Evolutionary conservation across 2,888 invertebrate species (phyloP).

Genomic region (Macrophya alboannulata): DNA sequence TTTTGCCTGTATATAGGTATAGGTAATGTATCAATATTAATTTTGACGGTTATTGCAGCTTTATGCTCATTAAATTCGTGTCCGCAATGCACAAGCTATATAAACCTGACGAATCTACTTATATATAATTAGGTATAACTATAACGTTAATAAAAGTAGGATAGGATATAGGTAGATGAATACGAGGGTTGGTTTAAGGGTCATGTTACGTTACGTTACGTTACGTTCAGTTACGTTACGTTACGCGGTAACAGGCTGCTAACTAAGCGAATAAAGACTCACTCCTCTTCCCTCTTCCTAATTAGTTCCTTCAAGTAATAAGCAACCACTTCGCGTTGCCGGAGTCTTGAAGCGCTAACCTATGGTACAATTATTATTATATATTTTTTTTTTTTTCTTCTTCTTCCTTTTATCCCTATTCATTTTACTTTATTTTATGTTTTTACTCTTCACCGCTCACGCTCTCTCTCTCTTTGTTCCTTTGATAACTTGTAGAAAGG

Average conservation of each 20-base stretch:
- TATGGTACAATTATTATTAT: not conserved
- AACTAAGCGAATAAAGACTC: conserved; percentile 40
- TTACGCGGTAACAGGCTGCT: conserved; percentile 28
- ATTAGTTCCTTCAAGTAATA: conserved; percentile 46
- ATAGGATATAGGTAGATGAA: not conserved
- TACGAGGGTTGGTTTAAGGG: not conserved
- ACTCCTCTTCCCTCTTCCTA: conserved; percentile 36
- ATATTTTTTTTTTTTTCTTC: not conserved
- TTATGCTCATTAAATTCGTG: too few relatives aligned
- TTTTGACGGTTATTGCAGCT: too few relatives aligned
- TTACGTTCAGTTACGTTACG: not conserved
- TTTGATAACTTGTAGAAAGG: conserved; percentile 11
- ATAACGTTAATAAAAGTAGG: not conserved
- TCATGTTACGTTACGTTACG: not conserved
- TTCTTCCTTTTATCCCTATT: not conserved
- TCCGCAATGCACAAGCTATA: too few relatives aligned
- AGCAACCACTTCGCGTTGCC: conserved; percentile 30
- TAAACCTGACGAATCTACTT: too few relatives aligned
- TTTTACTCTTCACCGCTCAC: not conserved
- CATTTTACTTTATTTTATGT: too few relatives aligned
- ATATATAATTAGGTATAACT: too few relatives aligned
- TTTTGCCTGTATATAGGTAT: too few relatives aligned
- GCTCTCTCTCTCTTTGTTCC: not conserved
- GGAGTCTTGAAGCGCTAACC: conserved; percentile 13
- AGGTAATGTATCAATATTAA: too few relatives aligned